Conservation (phyloP, 2,888 invertebrate genomes). For the Agelastica alni region DNA sequence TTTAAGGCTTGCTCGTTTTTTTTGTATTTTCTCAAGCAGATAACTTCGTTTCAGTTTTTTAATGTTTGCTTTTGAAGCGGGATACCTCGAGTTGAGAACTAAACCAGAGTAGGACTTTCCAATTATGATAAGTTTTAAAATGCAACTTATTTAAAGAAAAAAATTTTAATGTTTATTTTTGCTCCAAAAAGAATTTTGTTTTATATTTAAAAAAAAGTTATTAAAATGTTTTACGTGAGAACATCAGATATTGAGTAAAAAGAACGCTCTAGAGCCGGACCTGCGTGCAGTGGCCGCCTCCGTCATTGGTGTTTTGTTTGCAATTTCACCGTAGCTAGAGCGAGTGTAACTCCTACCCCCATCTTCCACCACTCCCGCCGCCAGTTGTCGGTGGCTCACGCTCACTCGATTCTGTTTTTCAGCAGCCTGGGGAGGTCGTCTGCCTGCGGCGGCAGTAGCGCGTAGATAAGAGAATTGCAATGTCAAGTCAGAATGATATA, state of each 20-base stretch:
- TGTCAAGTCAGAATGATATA: constrained; percentile 89
- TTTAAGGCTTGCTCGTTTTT: constrained; percentile 33
- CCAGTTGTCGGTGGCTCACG: constrained; percentile 49
- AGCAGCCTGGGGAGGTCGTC: constrained; percentile 60
- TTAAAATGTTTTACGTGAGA: no score
- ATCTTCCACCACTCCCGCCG: constrained; percentile 40
- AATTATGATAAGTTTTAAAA: no score
- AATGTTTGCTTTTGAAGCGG: constrained; percentile 33
- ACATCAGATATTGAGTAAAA: no score
- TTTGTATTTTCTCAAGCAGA: constrained; percentile 37
- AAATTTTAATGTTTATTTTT: no score
- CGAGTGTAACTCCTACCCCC: no score
- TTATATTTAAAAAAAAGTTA: no score
- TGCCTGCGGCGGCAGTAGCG: constrained; percentile 55
- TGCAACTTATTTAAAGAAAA: no score
- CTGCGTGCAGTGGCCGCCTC: neutral
- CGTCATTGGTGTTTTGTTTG: constrained; percentile 53
- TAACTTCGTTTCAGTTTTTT: constrained; percentile 37
- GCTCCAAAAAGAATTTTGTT: no score
- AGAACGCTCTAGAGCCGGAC: no score
- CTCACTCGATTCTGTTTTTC: constrained; percentile 57
- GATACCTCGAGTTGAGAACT: constrained; percentile 5
- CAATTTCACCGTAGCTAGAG: constrained; percentile 48
- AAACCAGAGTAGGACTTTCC: constrained; percentile 6
- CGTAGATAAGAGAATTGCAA: constrained; percentile 86